phyloP scores from a whole-genome alignment of 1,140 invertebrate genomes.

The Yoshiicerus persimilis region DNA sequence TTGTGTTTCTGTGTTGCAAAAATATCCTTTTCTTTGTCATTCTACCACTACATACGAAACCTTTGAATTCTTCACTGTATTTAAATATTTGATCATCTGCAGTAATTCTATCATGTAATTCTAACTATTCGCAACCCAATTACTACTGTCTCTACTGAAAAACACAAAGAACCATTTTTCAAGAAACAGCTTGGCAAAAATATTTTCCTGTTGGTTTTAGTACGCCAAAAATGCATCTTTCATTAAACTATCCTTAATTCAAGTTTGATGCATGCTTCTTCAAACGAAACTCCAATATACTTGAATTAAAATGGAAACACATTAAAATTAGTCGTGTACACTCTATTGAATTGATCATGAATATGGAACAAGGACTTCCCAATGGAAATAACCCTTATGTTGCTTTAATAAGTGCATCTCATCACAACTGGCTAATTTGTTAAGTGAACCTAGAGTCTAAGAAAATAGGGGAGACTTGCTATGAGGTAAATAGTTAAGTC shows the following conservation, averaged over 20 bases:
- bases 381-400: background rate
- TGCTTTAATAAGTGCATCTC: background rate
- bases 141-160: too few relatives aligned
- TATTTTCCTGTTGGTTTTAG: too few relatives aligned
- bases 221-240: too few relatives aligned
- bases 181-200: too few relatives aligned
- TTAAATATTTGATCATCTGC: too few relatives aligned
- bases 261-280: background rate
- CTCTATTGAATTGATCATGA: constrained; percentile 4
- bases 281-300: background rate
- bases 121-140: too few relatives aligned
- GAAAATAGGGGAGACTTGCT: background rate
- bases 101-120: too few relatives aligned
- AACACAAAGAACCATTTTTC: too few relatives aligned
- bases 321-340: background rate
- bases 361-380: background rate
- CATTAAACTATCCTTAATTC: background rate
- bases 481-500: background rate
- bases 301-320: background rate
- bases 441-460: background rate
- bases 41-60: too few relatives aligned
- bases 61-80: too few relatives aligned
- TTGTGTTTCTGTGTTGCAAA: background rate
- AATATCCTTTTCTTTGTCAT: background rate
- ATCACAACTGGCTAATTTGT: background rate